Evolutionary conservation across 1,140 invertebrate genomes (phyloP).

Genomic region (Chelonus insularis): DNA sequence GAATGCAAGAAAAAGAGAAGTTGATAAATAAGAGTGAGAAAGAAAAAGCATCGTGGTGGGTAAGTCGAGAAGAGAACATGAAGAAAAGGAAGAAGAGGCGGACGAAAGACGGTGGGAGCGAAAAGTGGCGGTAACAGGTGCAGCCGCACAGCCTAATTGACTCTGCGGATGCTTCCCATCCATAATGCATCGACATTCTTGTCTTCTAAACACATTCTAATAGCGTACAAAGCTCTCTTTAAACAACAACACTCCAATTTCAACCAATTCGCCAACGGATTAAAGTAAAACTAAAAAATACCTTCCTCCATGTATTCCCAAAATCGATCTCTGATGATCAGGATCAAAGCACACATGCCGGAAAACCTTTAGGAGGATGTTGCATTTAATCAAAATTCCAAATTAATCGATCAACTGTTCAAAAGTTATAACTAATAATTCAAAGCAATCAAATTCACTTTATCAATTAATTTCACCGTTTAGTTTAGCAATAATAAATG

Average conservation of each 20-base stretch:
- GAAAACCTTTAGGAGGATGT: too few relatives aligned
- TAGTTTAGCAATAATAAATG: too few relatives aligned
- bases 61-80: constrained; percentile 34
- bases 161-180: constrained; percentile 37
- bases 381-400: too few relatives aligned
- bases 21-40: constrained; percentile 1
- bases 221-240: constrained; percentile 23
- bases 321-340: too few relatives aligned
- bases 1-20: background rate
- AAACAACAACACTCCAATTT: background rate
- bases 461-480: too few relatives aligned
- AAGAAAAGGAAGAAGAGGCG: constrained; percentile 20
- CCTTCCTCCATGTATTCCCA: too few relatives aligned
- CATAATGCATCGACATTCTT: constrained; percentile 41
- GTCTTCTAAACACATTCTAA: constrained; percentile 37
- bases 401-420: too few relatives aligned
- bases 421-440: too few relatives aligned
- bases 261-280: background rate
- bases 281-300: too few relatives aligned
- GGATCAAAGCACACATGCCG: too few relatives aligned
- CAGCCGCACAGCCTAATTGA: constrained; percentile 38
- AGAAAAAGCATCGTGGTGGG: constrained; percentile 23
- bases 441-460: too few relatives aligned
- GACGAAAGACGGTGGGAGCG: constrained; percentile 17
- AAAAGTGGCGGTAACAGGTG: constrained; percentile 25